A percentile compares a stretch with the other conserved stretches of the same genome.
Evolutionary conservation across 2,888 invertebrate species (phyloP).

Genomic region (Dusona sp.): DNA sequence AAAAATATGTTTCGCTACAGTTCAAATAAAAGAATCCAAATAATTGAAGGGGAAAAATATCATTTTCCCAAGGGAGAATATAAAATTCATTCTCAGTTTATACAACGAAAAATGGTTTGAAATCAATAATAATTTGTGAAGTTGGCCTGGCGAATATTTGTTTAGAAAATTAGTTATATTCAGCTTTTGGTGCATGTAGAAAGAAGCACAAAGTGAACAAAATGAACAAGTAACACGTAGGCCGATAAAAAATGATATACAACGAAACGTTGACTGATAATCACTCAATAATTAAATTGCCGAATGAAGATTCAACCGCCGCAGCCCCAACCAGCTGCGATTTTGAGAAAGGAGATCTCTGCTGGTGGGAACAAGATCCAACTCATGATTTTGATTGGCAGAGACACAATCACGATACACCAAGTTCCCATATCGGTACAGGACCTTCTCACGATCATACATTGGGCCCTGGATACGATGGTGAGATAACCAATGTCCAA

Average conservation of each 20-base stretch:
- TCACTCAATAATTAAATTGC: background rate
- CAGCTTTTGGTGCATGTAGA: background rate
- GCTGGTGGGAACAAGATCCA: conserved; percentile 92
- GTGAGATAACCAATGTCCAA: conserved; percentile 77
- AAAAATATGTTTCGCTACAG: conserved; percentile 1
- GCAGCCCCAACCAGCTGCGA: conserved; percentile 87
- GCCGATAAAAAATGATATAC: too few species aligned
- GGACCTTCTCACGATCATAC: conserved; percentile 93
- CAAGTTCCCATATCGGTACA: conserved; percentile 88
- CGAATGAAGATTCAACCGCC: conserved; percentile 80
- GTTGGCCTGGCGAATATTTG: background rate
- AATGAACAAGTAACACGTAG: background rate
- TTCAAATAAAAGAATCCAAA: background rate
- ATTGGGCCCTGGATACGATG: conserved; percentile 86
- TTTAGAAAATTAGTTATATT: background rate
- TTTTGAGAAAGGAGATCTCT: conserved; percentile 89
- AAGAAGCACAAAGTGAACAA: background rate
- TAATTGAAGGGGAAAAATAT: background rate
- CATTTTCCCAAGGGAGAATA: background rate
- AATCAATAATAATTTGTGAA: background rate
- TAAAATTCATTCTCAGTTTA: background rate
- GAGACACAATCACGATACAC: conserved; percentile 88
- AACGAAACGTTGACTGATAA: background rate
- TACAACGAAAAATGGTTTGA: background rate
- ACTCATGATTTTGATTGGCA: conserved; percentile 91